These are phyloP conservation scores for Tragelaphus strepsiceros DNA, from an alignment of 2,113 vertebrate genomes.

Conservation along the genomic window DNA sequence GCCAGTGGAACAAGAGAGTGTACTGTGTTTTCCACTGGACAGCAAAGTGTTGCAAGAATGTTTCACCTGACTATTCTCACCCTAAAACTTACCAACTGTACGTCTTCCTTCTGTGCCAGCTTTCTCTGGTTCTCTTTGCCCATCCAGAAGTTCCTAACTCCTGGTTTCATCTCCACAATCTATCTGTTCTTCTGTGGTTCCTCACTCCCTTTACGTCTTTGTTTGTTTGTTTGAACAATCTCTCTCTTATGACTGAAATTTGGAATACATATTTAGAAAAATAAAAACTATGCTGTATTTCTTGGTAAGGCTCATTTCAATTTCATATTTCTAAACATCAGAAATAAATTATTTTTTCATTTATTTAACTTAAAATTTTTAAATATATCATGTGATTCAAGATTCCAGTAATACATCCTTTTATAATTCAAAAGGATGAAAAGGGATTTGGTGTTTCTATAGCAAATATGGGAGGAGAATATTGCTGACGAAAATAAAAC, in stretches of 20 bases:
- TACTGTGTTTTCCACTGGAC: background rate
- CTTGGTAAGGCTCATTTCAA: background rate
- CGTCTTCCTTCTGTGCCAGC: background rate
- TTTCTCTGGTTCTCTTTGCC: background rate
- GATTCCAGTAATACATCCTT: background rate
- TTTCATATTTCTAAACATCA: background rate
- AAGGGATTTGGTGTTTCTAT: slow-evolving; percentile 55
- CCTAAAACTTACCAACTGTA: background rate
- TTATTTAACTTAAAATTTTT: background rate
- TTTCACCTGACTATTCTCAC: background rate
- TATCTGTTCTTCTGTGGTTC: background rate
- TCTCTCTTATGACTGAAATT: background rate
- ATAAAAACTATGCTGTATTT: background rate
- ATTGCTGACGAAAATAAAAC: slow-evolving; percentile 40
- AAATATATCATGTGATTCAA: background rate
- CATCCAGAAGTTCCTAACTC: background rate
- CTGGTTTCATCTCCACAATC: background rate
- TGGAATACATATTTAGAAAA: background rate
- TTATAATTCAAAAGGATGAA: background rate
- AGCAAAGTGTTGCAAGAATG: background rate
- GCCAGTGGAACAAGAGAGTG: background rate
- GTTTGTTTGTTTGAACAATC: background rate
- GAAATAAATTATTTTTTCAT: background rate
- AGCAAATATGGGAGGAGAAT: slow-evolving; percentile 36
- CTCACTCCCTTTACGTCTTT: background rate